Conservation (phyloP, 2,113 vertebrate species). For the Eulemur macaco region DNA sequence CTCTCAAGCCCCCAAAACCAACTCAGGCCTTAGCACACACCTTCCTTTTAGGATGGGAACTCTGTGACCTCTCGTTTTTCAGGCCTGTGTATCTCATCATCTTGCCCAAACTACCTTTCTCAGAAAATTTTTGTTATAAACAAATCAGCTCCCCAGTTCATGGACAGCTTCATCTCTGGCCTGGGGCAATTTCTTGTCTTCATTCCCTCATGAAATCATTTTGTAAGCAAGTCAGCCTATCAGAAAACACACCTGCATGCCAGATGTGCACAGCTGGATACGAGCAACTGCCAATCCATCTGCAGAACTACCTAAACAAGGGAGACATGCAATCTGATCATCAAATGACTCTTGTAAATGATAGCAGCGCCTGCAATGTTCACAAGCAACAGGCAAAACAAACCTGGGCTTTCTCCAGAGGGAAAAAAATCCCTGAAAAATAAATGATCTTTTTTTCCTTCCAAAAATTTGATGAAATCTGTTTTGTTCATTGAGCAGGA, state of each 20-base stretch:
- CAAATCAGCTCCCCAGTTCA: not conserved
- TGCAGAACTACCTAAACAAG: constrained; percentile 43
- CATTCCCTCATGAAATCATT: constrained; percentile 37
- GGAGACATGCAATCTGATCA: not conserved
- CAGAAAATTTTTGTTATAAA: not conserved
- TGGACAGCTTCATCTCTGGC: not conserved
- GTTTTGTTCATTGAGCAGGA: not conserved
- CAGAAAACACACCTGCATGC: constrained; percentile 48
- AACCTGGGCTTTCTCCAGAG: not conserved
- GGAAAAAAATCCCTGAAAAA: not conserved
- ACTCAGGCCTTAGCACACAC: not conserved
- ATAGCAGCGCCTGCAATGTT: not conserved
- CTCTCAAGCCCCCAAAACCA: not conserved
- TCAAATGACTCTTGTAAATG: constrained; percentile 25
- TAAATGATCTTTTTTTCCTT: not conserved
- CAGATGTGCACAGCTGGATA: constrained; percentile 66
- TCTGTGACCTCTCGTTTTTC: not conserved
- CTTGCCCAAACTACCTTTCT: not conserved
- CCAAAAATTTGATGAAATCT: not conserved
- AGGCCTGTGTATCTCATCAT: not conserved
- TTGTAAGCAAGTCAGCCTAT: not conserved
- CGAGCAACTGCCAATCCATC: constrained; percentile 46
- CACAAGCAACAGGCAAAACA: not conserved
- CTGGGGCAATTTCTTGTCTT: not conserved
- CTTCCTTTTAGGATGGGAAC: not conserved